A percentile compares a stretch with the other conserved stretches of the same genome.
Conservation (phyloP, 2,113 vertebrate genomes). For the Psammodynastes pulverulentus region DNA sequence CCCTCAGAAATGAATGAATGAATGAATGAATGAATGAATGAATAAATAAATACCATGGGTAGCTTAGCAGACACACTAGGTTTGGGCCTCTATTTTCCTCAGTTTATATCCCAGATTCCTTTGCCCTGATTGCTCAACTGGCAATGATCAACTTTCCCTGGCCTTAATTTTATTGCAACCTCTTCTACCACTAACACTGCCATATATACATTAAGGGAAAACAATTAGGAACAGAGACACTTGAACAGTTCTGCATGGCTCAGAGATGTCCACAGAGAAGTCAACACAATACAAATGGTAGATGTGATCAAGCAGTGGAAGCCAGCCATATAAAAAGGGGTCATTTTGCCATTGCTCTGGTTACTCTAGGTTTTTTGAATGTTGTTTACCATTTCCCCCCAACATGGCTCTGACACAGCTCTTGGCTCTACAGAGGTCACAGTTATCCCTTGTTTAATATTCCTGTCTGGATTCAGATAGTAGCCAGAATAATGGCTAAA, state of each 20-base stretch:
- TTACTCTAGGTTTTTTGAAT: neutral
- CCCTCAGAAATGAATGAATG: too few species aligned
- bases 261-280: neutral
- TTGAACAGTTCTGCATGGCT: neutral
- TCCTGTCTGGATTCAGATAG: neutral
- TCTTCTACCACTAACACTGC: neutral
- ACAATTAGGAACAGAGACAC: neutral
- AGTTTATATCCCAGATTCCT: neutral
- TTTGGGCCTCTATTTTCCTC: neutral
- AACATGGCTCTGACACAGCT: neutral
- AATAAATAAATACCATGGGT: too few species aligned
- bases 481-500: neutral
- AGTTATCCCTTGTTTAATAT: neutral
- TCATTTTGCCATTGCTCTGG: neutral
- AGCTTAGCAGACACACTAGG: neutral
- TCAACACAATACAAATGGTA: neutral
- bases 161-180: neutral
- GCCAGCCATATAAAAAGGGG: neutral
- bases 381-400: neutral
- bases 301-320: neutral
- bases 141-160: neutral
- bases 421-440: neutral
- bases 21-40: too few species aligned
- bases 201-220: neutral
- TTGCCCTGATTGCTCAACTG: neutral